Evolutionary conservation across 2,888 invertebrate species (phyloP).

Genomic region (Parapristionchus giblindavisi): DNA sequence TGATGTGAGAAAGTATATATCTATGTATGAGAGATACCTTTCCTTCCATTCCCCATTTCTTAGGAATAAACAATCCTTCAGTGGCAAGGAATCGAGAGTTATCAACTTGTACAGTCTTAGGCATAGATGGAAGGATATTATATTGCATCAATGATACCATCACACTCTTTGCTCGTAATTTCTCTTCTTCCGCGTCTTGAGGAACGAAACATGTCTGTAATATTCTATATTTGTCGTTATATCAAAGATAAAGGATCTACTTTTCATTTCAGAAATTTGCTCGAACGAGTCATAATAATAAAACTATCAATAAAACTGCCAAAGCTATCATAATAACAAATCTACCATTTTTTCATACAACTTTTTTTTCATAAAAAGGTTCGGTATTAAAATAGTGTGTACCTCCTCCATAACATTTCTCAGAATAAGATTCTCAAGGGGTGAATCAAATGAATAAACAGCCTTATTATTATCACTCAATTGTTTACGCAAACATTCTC

Average conservation of each 20-base stretch:
- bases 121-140: constrained; percentile 21
- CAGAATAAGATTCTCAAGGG: constrained; percentile 73
- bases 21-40: too few relatives aligned
- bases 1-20: too few relatives aligned
- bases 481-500: constrained; percentile 56
- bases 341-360: not conserved
- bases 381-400: constrained; percentile 32
- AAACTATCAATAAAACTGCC: too few relatives aligned
- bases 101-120: constrained; percentile 68
- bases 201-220: constrained; percentile 23
- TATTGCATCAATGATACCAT: not conserved
- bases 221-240: too few relatives aligned
- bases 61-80: constrained; percentile 75
- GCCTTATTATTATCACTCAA: constrained; percentile 66
- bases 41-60: constrained; percentile 75
- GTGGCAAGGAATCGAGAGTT: constrained; percentile 72
- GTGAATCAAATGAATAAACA: constrained; percentile 69
- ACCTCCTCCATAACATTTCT: constrained; percentile 73
- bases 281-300: too few relatives aligned
- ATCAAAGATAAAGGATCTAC: too few relatives aligned
- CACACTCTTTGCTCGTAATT: not conserved
- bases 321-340: not conserved
- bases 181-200: constrained; percentile 20
- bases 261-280: too few relatives aligned
- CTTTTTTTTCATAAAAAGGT: too few relatives aligned